A percentile compares a stretch with the other conserved stretches of the same genome.
These are phyloP conservation scores for Oryzias sinensis DNA, from an alignment of 2,797 vertebrate species.

Conservation along the genomic window DNA sequence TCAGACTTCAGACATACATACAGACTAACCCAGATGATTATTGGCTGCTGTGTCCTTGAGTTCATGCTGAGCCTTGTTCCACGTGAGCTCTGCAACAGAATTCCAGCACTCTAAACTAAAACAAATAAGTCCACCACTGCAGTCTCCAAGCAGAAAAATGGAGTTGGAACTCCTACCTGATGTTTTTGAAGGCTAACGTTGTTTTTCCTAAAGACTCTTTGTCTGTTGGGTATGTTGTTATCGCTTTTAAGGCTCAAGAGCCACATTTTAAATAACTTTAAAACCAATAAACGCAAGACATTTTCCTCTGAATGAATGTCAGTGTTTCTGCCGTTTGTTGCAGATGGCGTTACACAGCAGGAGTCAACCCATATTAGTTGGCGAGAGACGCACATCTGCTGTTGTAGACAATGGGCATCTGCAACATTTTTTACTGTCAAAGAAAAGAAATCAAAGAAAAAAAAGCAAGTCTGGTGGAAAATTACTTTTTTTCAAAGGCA, in stretches of 20 bases:
- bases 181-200: slow-evolving; percentile 26
- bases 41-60: too few species aligned
- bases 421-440: slow-evolving; percentile 13
- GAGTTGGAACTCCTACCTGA: slow-evolving; percentile 12
- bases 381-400: slow-evolving; percentile 58
- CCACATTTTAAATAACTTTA: slow-evolving; percentile 47
- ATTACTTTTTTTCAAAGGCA: too few species aligned
- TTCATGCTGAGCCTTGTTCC: too few species aligned
- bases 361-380: slow-evolving; percentile 59
- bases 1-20: too few species aligned
- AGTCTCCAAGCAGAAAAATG: slow-evolving; percentile 3
- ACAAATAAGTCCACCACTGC: too few species aligned
- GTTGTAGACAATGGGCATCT: slow-evolving; percentile 31
- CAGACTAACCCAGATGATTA: too few species aligned
- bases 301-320: slow-evolving; percentile 67
- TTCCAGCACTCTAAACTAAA: too few species aligned
- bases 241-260: slow-evolving; percentile 24
- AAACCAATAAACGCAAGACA: slow-evolving; percentile 64
- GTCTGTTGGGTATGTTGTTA: slow-evolving; percentile 24
- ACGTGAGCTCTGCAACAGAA: too few species aligned
- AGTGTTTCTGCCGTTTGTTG: slow-evolving; percentile 47
- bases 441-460: not conserved
- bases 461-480: too few species aligned
- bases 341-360: slow-evolving; percentile 55
- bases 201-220: slow-evolving; percentile 6